Conservation (phyloP, 2,797 vertebrate genomes). For the Parauchenoglanis ngamensis region DNA sequence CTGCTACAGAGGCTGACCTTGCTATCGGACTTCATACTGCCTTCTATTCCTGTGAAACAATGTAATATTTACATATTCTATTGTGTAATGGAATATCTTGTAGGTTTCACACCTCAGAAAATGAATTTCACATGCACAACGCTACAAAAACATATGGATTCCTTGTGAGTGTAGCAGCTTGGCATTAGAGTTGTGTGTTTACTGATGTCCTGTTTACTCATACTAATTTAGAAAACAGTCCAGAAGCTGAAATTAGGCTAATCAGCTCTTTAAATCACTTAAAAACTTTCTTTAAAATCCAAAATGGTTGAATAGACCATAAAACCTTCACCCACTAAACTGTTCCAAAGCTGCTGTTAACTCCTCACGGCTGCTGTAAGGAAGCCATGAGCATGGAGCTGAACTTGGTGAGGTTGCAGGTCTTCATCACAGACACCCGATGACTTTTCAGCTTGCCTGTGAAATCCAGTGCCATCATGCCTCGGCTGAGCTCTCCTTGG, state of each 20-base stretch:
- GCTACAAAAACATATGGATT: neutral
- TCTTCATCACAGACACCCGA: conserved; percentile 67
- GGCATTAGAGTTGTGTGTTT: neutral
- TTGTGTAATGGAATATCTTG: neutral
- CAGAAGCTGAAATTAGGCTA: neutral
- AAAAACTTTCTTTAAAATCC: neutral
- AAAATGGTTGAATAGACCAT: neutral
- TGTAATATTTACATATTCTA: neutral
- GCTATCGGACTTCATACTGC: neutral
- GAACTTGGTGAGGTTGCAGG: conserved; percentile 72
- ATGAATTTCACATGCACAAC: neutral
- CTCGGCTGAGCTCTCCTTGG: conserved; percentile 69
- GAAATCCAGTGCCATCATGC: conserved; percentile 76
- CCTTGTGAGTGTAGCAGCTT: neutral
- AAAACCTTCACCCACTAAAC: neutral
- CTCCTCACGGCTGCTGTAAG: conserved; percentile 58
- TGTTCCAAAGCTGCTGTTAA: neutral
- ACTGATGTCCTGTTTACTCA: neutral
- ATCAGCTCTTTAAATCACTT: neutral
- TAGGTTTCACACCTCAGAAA: too few species aligned
- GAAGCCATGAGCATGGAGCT: conserved; percentile 68
- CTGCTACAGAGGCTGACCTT: neutral
- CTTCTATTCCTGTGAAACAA: neutral
- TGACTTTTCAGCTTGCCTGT: conserved; percentile 64
- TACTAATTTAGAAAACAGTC: neutral